These are phyloP conservation scores for Trachops cirrhosus DNA, from an alignment of 2,797 vertebrate genomes.

Conservation along the genomic window DNA sequence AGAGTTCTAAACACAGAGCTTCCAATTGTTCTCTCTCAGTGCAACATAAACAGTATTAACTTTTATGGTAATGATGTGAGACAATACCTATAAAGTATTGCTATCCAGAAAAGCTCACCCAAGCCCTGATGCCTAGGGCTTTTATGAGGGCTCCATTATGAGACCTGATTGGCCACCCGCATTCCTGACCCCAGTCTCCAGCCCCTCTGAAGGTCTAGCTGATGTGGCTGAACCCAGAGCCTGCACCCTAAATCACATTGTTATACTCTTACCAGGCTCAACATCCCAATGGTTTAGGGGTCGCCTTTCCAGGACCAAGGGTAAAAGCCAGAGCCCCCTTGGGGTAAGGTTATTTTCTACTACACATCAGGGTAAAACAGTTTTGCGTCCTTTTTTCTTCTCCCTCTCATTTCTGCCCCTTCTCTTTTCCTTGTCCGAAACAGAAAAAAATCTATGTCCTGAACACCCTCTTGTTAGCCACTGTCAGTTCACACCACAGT, in stretches of 20 bases:
- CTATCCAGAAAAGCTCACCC: neutral
- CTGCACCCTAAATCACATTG: neutral
- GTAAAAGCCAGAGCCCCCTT: neutral
- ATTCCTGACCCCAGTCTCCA: neutral
- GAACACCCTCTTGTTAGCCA: neutral
- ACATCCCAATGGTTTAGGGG: neutral
- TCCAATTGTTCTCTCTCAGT: neutral
- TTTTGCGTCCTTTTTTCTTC: neutral
- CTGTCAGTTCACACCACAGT: neutral
- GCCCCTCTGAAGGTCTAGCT: neutral
- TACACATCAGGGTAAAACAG: neutral
- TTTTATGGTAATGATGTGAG: neutral
- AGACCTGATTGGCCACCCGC: neutral
- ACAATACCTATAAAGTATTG: neutral
- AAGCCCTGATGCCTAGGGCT: neutral
- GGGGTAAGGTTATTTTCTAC: neutral
- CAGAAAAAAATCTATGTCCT: neutral
- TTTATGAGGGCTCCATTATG: neutral
- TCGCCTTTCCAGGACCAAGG: neutral
- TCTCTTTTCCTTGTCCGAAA: neutral
- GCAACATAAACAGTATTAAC: neutral
- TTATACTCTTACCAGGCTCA: neutral
- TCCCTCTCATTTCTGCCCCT: neutral
- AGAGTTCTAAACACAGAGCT: neutral
- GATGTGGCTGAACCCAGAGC: neutral